Evolutionary conservation across 2,888 invertebrate genomes (phyloP), one percentile per base, ranked within the genome.

Genomic region (Pogonocherus hispidulus): DNA sequence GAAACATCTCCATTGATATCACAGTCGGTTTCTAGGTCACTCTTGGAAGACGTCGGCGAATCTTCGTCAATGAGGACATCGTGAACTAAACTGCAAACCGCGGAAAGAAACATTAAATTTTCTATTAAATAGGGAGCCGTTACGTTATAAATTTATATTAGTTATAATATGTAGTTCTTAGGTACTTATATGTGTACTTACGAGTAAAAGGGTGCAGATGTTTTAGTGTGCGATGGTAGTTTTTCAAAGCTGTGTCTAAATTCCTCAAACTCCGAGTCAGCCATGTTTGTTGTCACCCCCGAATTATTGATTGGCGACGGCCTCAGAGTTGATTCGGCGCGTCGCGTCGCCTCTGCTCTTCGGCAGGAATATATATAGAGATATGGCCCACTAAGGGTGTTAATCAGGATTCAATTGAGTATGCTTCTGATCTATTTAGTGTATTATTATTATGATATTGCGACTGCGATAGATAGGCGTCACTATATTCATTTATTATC

Each of bases 201-300:
- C 96, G 94, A 95, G 86, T 96, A 96, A 87, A 93, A 94, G 67
- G 94, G 93, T 78, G 93, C 90, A 63, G 95, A 91, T 57, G 92
- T 92, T 84, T 91, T 93, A 76, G 91, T 90, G 81, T 92, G 92
- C 84, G 93, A 93, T 69, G 93, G 92, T 84, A 93, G 87, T 87
- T 91, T 90, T 82, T 95, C 94, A 86, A 94, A 95, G 85, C 92
- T 92, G 82, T 93, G 92, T 82, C 93, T 92, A 88, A 96, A 95
- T 90, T 96, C 94, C 87, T 96, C 96, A 87, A 94, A 96, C 87
- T 96, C 96, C 86, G 92, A 93, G 89, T 96, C 96, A 82, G 95
- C 96, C 96, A 96, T 96, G 87, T 88, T 89, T 89, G 84, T 86
- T 83, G 81, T 81, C 72, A 70, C 76, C 74, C 74, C 74, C 67